These are phyloP conservation scores for Notothenia coriiceps DNA, from an alignment of 2,113 vertebrate genomes.

Conservation along the genomic window DNA sequence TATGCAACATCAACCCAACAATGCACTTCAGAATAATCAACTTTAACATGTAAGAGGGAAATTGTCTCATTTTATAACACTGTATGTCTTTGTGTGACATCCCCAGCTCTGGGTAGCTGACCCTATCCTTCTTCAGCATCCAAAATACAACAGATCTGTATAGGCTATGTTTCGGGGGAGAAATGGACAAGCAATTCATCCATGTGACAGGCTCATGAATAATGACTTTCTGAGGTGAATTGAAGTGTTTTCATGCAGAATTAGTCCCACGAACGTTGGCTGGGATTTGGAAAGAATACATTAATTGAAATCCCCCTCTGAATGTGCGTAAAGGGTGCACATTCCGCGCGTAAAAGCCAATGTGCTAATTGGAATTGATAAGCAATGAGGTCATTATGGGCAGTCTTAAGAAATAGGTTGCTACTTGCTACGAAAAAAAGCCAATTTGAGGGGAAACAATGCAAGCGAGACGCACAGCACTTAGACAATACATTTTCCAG, in stretches of 20 bases:
- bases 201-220: constrained; percentile 48
- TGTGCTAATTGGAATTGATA: constrained; percentile 30
- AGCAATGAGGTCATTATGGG: constrained; percentile 31
- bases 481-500: not conserved
- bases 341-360: constrained; percentile 50
- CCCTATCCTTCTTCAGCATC: not conserved
- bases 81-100: not conserved
- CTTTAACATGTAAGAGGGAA: not conserved
- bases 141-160: constrained; percentile 9
- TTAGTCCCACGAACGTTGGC: not conserved
- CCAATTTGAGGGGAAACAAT: not conserved
- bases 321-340: constrained; percentile 26
- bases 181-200: constrained; percentile 31
- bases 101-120: not conserved
- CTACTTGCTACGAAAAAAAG: no score
- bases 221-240: constrained; percentile 28
- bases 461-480: not conserved
- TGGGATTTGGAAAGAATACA: not conserved
- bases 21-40: constrained; percentile 33
- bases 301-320: not conserved
- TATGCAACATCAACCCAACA: constrained; percentile 15
- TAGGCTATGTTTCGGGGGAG: not conserved
- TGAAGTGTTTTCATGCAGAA: constrained; percentile 19
- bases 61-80: not conserved
- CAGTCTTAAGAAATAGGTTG: not conserved